Percentiles rank a stretch among this genome's conserved stretches.
phyloP scores from a whole-genome alignment of 2,113 vertebrate genomes.

The Varanus komodoensis region DNA sequence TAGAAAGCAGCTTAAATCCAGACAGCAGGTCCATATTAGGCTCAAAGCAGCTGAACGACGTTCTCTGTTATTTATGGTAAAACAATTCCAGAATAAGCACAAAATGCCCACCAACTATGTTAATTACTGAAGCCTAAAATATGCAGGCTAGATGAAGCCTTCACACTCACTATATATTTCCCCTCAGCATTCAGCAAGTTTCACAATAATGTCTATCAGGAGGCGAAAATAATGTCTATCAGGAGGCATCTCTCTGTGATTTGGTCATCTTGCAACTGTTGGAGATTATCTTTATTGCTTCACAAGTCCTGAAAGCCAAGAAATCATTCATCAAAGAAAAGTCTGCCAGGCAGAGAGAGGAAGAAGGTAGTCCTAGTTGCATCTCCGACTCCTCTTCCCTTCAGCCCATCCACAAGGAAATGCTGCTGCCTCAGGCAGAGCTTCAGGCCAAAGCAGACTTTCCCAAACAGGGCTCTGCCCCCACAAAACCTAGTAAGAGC shows the following conservation, averaged over 20 bases:
- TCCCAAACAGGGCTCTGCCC: background rate
- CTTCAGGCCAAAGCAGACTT: background rate
- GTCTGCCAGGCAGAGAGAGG: background rate
- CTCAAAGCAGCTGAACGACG: background rate
- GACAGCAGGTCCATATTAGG: background rate
- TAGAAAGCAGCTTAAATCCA: background rate
- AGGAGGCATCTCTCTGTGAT: background rate
- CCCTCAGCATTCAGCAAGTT: background rate
- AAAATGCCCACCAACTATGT: constrained; percentile 13
- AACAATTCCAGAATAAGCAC: background rate
- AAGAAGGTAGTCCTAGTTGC: background rate
- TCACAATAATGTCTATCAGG: background rate
- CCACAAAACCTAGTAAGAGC: background rate
- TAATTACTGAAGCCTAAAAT: constrained; percentile 28
- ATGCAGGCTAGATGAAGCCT: constrained; percentile 26
- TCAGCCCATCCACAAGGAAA: background rate
- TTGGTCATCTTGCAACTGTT: background rate
- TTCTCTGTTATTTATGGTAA: background rate
- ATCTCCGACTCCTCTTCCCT: background rate
- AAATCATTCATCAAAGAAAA: background rate
- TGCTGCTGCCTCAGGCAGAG: background rate
- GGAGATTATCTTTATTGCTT: background rate
- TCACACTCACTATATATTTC: constrained; percentile 5
- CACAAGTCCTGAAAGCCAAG: background rate
- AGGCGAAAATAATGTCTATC: background rate